Evolutionary conservation across 2,888 invertebrate species (phyloP), one percentile per base, ranked within the genome.

Genomic region (Calameuta idolon): DNA sequence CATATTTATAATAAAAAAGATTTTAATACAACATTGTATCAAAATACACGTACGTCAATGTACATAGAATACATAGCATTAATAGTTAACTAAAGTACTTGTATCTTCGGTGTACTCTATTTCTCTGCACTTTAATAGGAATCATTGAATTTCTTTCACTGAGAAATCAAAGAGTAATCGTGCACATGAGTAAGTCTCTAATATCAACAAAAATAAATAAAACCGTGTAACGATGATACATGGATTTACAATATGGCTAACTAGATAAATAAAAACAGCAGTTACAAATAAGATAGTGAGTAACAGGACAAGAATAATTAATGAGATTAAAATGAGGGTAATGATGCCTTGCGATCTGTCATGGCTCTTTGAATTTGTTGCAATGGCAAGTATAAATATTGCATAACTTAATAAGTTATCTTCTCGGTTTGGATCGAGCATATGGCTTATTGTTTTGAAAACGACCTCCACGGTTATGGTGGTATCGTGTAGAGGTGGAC

Each of bases 391-490:
- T 12, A 71, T 33, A 34, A 34, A 71, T 31, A 11, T 33, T 12
- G 12, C 4, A 31, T 71, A 31, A 31, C 9, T 9, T 55, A 55
- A 23, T 55, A 55, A 55, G 87, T 89, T 91, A 91, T 91, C 91
- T 91, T 85, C 89, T 89, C n/a, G 88, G 85, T 85, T 89, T 89
- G 69, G 89, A 85, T 75, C 91, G 89, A 81, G 80, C 89, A 79
- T 91, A 91, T 34, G 91, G 91, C 82, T 91, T 90, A 79, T 85
- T 90, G 77, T 83, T 88, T 73, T 89, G 89, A 75, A 89, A 85
- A 79, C 88, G 86, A 77, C 78, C 85, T 75, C 85, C 87, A 77
- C 89, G 83, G 81, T 83, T 87, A 69, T 83, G 83, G 73, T 87
- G 85, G 79, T 86, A 87, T 80, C 89, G 85, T 69, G 85, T 81